Evolutionary conservation across 2,888 invertebrate genomes (phyloP).

Genomic region (Cephus pygmeus): DNA sequence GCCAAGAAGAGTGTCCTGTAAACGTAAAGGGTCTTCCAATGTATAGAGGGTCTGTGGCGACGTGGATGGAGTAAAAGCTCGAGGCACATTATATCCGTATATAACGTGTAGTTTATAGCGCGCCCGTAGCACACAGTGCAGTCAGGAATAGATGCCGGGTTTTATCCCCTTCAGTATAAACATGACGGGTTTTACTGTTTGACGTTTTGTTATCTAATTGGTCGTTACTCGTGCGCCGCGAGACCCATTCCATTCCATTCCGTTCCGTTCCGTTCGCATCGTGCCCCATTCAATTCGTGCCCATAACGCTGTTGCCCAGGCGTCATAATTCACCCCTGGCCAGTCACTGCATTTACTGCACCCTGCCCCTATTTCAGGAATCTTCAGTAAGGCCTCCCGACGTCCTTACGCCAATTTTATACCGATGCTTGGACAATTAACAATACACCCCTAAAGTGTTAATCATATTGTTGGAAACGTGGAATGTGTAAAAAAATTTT

Average conservation of each 20-base stretch:
- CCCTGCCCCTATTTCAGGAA: constrained; percentile 7
- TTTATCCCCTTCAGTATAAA: constrained; percentile 56
- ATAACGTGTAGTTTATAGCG: constrained; percentile 44
- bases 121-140: constrained; percentile 23
- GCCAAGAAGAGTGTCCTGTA: not conserved
- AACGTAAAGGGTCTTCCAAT: not conserved
- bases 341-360: constrained; percentile 23
- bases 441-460: not conserved
- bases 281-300: constrained; percentile 21
- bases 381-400: not conserved
- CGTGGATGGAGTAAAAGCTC: constrained; percentile 30
- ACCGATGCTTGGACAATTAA: not conserved
- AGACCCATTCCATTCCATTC: constrained; percentile 30
- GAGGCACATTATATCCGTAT: constrained; percentile 41
- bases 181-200: constrained; percentile 59
- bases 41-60: constrained; percentile 13
- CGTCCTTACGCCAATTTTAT: not conserved
- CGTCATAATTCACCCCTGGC: constrained; percentile 27
- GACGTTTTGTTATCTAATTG: constrained; percentile 62
- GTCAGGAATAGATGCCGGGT: constrained; percentile 39
- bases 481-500: not conserved
- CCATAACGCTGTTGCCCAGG: constrained; percentile 14
- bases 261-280: constrained; percentile 16
- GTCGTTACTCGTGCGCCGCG: constrained; percentile 44
- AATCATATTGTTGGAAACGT: not conserved